These are phyloP conservation scores for Tetragonula clypearis DNA, from an alignment of 1,140 invertebrate genomes.

Conservation along the genomic window DNA sequence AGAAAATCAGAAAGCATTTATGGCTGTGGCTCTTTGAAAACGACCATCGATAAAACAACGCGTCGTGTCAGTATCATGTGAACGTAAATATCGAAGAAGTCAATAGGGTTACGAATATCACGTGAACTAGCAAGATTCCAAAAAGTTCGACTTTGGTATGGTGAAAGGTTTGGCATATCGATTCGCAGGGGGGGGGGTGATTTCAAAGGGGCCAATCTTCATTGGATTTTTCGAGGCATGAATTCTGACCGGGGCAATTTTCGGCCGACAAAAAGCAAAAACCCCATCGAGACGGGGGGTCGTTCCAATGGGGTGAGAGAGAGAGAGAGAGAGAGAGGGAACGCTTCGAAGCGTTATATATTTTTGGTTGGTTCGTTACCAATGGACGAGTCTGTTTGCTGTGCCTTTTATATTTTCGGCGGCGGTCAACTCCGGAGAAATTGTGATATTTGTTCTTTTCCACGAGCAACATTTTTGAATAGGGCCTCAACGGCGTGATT, in stretches of 20 bases:
- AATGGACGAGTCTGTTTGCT: slow-evolving; percentile 25
- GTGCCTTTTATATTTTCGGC: slow-evolving; percentile 27
- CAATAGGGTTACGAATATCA: not conserved
- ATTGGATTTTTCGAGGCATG: slow-evolving; percentile 42
- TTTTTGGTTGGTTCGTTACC: slow-evolving; percentile 48
- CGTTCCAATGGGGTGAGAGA: not conserved
- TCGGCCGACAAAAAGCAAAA: not conserved
- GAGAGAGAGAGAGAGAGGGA: too few species aligned
- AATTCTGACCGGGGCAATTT: slow-evolving; percentile 35
- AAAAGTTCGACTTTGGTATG: not conserved
- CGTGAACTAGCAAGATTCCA: too few species aligned
- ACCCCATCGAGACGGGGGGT: not conserved
- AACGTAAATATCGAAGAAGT: too few species aligned
- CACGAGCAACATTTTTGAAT: not conserved
- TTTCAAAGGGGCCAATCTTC: slow-evolving; percentile 35
- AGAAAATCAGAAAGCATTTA: too few species aligned
- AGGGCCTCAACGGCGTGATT: slow-evolving; percentile 8
- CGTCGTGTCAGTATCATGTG: too few species aligned
- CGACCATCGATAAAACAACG: too few species aligned
- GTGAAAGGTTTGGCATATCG: slow-evolving; percentile 10
- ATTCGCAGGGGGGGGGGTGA: too few species aligned
- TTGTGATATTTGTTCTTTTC: slow-evolving; percentile 22
- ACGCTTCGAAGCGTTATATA: slow-evolving; percentile 25
- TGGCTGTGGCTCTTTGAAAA: too few species aligned
- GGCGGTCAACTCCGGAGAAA: not conserved